Conservation (phyloP, 2,888 invertebrate genomes). For the Alloplasta piceator region DNA sequence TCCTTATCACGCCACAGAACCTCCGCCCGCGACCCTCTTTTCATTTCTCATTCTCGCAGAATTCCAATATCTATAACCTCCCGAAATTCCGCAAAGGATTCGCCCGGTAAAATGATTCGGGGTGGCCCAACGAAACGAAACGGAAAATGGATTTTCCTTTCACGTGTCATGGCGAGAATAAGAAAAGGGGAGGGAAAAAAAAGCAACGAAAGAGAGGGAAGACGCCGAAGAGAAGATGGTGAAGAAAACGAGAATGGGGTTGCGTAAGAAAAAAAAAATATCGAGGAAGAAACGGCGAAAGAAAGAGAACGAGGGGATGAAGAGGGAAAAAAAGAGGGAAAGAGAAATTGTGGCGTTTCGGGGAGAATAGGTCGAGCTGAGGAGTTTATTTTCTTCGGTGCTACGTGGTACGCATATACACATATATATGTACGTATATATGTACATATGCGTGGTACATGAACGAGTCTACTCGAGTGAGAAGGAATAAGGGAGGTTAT, state of each 20-base stretch:
- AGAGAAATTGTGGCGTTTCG: slow-evolving; percentile 41
- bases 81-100: slow-evolving; percentile 25
- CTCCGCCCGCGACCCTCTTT: not conserved
- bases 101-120: slow-evolving; percentile 37
- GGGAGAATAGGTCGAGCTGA: slow-evolving; percentile 18
- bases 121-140: slow-evolving; percentile 23
- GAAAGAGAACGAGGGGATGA: slow-evolving; percentile 3
- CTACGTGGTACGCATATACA: not conserved
- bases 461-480: not conserved
- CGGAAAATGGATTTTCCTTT: slow-evolving; percentile 47
- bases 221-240: not conserved
- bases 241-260: slow-evolving; percentile 16
- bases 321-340: slow-evolving; percentile 14
- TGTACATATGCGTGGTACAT: not conserved
- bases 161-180: slow-evolving; percentile 35
- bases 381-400: slow-evolving; percentile 43
- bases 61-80: slow-evolving; percentile 49
- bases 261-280: slow-evolving; percentile 13
- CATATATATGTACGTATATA: slow-evolving; percentile 5
- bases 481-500: slow-evolving; percentile 21
- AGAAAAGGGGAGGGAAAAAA: slow-evolving; percentile 15
- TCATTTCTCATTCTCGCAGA: slow-evolving; percentile 13
- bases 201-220: not conserved
- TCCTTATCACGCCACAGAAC: not conserved
- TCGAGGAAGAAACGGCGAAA: slow-evolving; percentile 2